Evolutionary conservation across 2,113 vertebrate genomes (phyloP).

Genomic region (Piprites chloris): DNA sequence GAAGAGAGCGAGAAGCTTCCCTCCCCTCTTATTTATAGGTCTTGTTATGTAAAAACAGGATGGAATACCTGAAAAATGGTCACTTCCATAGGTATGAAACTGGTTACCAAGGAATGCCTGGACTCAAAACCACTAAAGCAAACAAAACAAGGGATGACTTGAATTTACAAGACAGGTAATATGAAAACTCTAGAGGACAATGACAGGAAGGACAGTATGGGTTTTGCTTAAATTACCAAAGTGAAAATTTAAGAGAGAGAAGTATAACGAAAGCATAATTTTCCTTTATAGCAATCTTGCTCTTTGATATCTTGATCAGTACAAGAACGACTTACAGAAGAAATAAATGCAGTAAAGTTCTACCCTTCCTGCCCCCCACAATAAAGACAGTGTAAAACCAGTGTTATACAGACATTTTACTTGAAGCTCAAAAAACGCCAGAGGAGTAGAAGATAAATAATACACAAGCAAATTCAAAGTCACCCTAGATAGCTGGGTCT

Average conservation of each 20-base stretch:
- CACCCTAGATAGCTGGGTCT: neutral
- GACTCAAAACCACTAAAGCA: no score
- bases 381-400: neutral
- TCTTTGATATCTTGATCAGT: neutral
- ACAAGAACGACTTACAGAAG: neutral
- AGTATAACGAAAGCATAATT: neutral
- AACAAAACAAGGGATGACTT: neutral
- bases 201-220: neutral
- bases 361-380: neutral
- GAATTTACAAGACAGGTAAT: neutral
- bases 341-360: neutral
- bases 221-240: neutral
- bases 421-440: neutral
- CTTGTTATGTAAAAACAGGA: no score
- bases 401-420: neutral
- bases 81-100: no score
- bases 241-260: neutral
- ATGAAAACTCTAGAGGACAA: neutral
- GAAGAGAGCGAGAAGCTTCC: no score
- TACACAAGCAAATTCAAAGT: neutral
- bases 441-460: neutral
- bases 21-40: no score
- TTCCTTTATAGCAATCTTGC: neutral
- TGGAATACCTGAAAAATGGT: no score
- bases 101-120: no score